Evolutionary conservation across 2,113 vertebrate species (phyloP), one percentile per base, ranked within the genome.

Genomic region (Cinclus cinclus): DNA sequence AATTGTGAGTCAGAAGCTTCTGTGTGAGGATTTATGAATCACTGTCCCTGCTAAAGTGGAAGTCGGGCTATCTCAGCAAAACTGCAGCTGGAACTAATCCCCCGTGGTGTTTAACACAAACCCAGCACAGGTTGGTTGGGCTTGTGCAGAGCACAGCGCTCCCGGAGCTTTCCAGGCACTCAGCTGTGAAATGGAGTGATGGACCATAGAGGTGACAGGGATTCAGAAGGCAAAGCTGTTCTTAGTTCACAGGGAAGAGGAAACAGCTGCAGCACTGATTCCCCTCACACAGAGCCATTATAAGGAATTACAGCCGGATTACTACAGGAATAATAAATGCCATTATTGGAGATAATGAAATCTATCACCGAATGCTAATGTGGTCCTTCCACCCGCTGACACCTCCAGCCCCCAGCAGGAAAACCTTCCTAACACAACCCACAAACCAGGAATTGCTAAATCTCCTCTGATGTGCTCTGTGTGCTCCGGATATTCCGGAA

Each of bases 31-130:
- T 90, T 85, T 92, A 33, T 85, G 92, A 94, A 90, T 94, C 88
- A 58, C 41, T 76, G 82, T 83, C 78, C 28, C 50, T 33, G 84
- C 85, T 83, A 53, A 62, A 94, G 65, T 87, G 70, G 78, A 89
- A 95, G 90, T 9, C 30, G 37, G 88, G 85, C 90, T 80, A 70
- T 42, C 90, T 95, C 90, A 97, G 92, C 90, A 80, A 33, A 95
- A 88, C 41, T 93, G 95, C 95, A 94, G 90, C 95, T 97, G 95
- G 90, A 92, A 81, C 86, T 93, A 93, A 95, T 94, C 88, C 85
- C 75, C 46, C 3, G 6, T 5, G 16, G 15, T 42, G 55, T 53
- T 88, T 33, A 62, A 20, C 73, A 63, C 69, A 62, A 88, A 58
- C 42, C 80, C 85, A 42, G 62, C 73, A 21, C 88, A 77, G 83